Evolutionary conservation across 2,113 vertebrate species (phyloP), one percentile per base, ranked within the genome.

Genomic region (Oceanites oceanicus): DNA sequence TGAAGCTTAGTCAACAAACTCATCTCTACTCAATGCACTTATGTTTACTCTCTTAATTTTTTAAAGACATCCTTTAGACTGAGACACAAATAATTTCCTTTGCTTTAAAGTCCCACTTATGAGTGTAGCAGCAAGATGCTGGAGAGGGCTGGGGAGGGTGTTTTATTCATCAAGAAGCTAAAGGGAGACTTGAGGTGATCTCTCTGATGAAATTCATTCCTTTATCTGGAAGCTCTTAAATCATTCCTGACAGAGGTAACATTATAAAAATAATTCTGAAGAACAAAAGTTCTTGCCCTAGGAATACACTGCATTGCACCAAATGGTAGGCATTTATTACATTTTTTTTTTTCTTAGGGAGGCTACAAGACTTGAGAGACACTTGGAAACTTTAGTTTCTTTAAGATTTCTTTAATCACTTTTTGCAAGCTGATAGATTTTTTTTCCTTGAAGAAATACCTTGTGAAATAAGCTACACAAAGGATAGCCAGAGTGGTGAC

Each of bases 171-270:
- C 61, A 49, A 40, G 65, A 87, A 91, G 10, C 66, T 63, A 44
- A 81, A 94, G 61, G 36, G 16, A 89, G 61, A 71, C 76, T 92
- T 89, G 56, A 90, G 74, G 58, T 94, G 87, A 90, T 93, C 62
- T 87, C 53, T 90, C 70, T 86, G 87, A 95, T 86, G 70, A 95
- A 97, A 94, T 96, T 93, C 13, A 73, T 73, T 86, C 78, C 40
- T 92, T 92, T 96, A 96, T 96, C 87, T 90, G 45, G 42, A 94
- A 96, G 72, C 85, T 95, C 93, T 92, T 96, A 96, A 95, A 96
- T 97, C 93, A 96, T 94, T 68, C 78, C 66, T 94, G 81, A 71
- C 74, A 94, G 92, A 92, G 84, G 88, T 94, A 85, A 90, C 81
- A 88, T 95, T 96, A 94, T 88, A 95, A 93, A 95, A 95, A 85